phyloP scores from a whole-genome alignment of 2,888 invertebrate species.

The Tridacna gigas region DNA sequence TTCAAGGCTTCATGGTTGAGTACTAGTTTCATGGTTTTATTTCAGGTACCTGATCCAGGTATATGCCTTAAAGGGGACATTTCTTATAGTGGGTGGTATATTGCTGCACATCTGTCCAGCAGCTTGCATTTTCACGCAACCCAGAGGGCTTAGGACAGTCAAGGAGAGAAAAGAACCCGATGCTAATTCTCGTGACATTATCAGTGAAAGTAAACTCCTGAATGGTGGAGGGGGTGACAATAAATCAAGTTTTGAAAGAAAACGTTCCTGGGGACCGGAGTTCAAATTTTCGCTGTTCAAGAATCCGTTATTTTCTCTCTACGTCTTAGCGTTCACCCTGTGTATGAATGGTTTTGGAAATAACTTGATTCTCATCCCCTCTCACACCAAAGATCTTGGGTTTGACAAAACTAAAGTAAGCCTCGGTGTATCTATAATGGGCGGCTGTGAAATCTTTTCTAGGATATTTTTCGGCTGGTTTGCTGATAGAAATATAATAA shows the following conservation, averaged over 20 bases:
- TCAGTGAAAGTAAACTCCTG: conserved; percentile 4
- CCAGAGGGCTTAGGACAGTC: conserved; percentile 25
- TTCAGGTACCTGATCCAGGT: conserved; percentile 53
- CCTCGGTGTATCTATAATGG: conserved; percentile 88
- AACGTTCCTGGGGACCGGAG: conserved; percentile 24
- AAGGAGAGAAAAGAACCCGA: conserved; percentile 23
- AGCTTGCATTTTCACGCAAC: conserved; percentile 58
- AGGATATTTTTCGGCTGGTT: conserved; percentile 91
- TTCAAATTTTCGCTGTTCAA: conserved; percentile 56
- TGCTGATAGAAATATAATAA: conserved; percentile 88
- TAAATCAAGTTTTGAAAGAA: background rate
- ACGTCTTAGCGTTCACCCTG: conserved; percentile 90
- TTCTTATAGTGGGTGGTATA: conserved; percentile 56
- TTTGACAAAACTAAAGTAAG: conserved; percentile 85
- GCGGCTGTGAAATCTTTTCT: conserved; percentile 90
- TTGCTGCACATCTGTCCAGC: conserved; percentile 54
- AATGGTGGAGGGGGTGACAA: conserved; percentile 32
- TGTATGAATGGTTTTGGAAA: conserved; percentile 93
- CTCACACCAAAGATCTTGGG: conserved; percentile 89
- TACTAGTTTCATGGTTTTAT: conserved; percentile 39
- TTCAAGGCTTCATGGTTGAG: too few relatives aligned
- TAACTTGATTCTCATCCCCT: conserved; percentile 91
- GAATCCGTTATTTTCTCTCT: conserved; percentile 87
- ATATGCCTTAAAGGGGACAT: conserved; percentile 54
- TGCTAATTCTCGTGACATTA: conserved; percentile 7